Base-by-base conservation (phyloP, 1,140 invertebrate genomes). In the Aricia agestis region DNA sequence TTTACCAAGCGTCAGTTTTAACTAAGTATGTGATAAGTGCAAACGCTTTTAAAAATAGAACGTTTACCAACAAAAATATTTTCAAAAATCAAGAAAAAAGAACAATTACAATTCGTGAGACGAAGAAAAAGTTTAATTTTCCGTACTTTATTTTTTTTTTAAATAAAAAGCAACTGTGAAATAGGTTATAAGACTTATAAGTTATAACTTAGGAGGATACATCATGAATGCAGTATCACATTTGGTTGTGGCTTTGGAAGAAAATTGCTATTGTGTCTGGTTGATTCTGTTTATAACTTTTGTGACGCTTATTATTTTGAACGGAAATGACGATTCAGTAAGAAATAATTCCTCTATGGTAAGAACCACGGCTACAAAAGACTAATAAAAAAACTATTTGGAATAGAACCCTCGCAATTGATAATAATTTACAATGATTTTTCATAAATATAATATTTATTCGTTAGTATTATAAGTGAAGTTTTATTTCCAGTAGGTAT, bases 201-300 rank as follows among this genome's bases (percentile, higher is more conserved):
- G n/a, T n/a, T n/a, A 36, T 36, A 36, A 36, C 6, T 7, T 36
- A 6, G 6, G 36, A 36, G 36, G 57, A 67, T 11, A 63, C 45
- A 61, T 4, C 31, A 80, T 79, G 78, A 78, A 80, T 74, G 10
- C 58, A 2, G 68, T 45, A 4, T 78, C 78, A 3, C 68, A 71
- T 17, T 11, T 79, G 1, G 72, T 84, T 2, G 68, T 65, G 61
- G 19, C 57, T 9, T 32, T 84, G 11, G 82, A 84, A 72, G 78
- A 82, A 1, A 73, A 83, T 25, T 81, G 82, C 66, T 73, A 76
- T 31, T 32, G 68, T 9, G 63, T 82, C 0, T 83, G 76, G 70
- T 42, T 74, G 9, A 45, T 78, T 13, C 32, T 83, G 45, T 68
- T 82, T 11, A 41, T 79, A 19, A 18, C 73, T 15, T 81, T 82